Conservation (phyloP, 2,797 vertebrate genomes). For the Pelochelys cantorii region DNA sequence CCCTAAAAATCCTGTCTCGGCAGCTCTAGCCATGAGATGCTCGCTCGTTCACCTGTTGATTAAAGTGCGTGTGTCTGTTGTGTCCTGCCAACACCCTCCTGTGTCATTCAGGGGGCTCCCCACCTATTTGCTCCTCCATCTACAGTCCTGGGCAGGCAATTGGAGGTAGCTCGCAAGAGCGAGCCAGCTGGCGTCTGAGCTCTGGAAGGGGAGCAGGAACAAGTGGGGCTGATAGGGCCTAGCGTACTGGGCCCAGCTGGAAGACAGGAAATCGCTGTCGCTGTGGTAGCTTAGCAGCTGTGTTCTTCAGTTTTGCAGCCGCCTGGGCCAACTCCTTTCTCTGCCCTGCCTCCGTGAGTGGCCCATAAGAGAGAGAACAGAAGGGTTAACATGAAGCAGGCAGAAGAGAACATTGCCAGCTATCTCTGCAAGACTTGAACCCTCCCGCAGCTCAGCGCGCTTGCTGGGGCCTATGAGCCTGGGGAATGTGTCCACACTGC, state of each 20-base stretch:
- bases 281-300: background rate
- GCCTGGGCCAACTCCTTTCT: background rate
- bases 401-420: background rate
- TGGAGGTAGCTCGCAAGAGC: background rate
- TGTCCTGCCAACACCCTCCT: no score
- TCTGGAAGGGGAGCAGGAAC: background rate
- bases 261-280: background rate
- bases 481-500: background rate
- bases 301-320: background rate
- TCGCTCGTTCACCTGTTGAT: background rate
- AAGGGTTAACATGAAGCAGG: background rate
- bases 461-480: background rate
- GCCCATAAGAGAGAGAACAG: background rate
- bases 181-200: background rate
- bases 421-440: rapidly evolving
- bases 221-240: background rate
- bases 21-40: background rate
- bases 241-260: background rate
- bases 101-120: background rate
- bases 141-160: background rate
- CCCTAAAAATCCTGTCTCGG: background rate
- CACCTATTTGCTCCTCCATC: background rate
- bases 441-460: background rate
- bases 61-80: background rate
- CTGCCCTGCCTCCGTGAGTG: background rate